phyloP scores from a whole-genome alignment of 2,888 invertebrate genomes.

The Malthinus seriepunctatus region DNA sequence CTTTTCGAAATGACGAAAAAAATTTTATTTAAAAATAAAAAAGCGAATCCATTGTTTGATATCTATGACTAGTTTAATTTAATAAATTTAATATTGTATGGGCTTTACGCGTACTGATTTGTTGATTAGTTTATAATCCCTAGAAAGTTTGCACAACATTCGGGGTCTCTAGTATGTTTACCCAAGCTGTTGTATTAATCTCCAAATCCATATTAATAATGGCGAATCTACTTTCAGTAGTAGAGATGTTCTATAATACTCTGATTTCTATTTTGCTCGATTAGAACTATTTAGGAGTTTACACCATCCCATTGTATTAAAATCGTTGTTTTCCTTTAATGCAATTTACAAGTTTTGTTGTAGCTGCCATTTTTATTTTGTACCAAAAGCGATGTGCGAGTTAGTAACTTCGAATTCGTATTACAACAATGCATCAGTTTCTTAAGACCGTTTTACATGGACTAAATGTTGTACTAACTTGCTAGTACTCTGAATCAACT shows the following conservation, averaged over 20 bases:
- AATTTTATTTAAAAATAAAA: background rate
- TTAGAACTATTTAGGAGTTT: too few relatives aligned
- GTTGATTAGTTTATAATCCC: slow-evolving; percentile 24
- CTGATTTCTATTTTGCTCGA: background rate
- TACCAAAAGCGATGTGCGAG: too few relatives aligned
- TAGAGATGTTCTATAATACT: slow-evolving; percentile 6
- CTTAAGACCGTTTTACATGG: too few relatives aligned
- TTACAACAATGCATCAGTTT: too few relatives aligned
- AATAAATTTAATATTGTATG: slow-evolving; percentile 20
- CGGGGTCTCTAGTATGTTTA: slow-evolving; percentile 14
- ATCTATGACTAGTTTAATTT: slow-evolving; percentile 14
- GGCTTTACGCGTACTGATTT: slow-evolving; percentile 16
- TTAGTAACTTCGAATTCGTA: too few relatives aligned
- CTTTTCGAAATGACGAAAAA: slow-evolving; percentile 10
- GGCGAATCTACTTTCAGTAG: slow-evolving; percentile 11
- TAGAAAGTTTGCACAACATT: slow-evolving; percentile 21
- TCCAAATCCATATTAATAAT: slow-evolving; percentile 19
- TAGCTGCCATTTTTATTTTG: too few relatives aligned
- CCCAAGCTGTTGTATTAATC: slow-evolving; percentile 19
- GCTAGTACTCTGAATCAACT: too few relatives aligned
- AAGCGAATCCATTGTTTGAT: background rate
- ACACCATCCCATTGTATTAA: too few relatives aligned
- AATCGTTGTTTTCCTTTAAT: too few relatives aligned
- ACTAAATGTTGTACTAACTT: too few relatives aligned
- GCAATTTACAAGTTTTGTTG: too few relatives aligned